Conservation (phyloP, 2,888 invertebrate genomes). For the Ferrisia virgata region DNA sequence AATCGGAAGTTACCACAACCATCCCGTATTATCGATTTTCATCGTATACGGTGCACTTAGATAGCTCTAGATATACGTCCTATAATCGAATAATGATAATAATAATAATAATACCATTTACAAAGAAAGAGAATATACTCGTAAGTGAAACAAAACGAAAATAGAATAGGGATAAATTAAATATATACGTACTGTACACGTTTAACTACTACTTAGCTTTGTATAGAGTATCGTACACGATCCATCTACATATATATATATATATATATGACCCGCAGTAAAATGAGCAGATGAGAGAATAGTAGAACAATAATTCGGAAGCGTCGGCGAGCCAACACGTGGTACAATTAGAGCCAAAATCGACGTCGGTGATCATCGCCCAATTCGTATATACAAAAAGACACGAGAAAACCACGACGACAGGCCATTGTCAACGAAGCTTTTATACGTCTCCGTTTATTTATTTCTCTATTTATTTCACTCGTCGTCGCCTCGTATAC, state of each 20-base stretch:
- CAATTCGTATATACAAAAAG: background rate
- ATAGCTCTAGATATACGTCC: too few relatives aligned
- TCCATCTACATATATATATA: too few relatives aligned
- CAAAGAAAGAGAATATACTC: too few relatives aligned
- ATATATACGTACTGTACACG: background rate
- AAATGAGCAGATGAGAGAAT: background rate
- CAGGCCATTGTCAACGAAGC: background rate
- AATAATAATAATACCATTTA: background rate
- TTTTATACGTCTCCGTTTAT: too few relatives aligned
- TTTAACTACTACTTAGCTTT: background rate
- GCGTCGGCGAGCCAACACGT: background rate
- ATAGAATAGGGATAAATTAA: background rate
- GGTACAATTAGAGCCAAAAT: background rate
- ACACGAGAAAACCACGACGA: background rate
- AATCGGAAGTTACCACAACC: constrained; percentile 3
- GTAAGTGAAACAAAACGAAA: background rate
- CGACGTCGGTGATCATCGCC: background rate
- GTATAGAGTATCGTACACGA: too few relatives aligned
- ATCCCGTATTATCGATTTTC: constrained; percentile 12
- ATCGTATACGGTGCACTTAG: background rate
- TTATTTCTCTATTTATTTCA: background rate
- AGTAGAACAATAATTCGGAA: constrained; percentile 2
- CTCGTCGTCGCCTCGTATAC: background rate
- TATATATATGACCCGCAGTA: constrained; percentile 15
- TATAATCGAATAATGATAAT: too few relatives aligned